Conservation (phyloP, 1,140 invertebrate genomes). For the Zaprionus nigranus region DNA sequence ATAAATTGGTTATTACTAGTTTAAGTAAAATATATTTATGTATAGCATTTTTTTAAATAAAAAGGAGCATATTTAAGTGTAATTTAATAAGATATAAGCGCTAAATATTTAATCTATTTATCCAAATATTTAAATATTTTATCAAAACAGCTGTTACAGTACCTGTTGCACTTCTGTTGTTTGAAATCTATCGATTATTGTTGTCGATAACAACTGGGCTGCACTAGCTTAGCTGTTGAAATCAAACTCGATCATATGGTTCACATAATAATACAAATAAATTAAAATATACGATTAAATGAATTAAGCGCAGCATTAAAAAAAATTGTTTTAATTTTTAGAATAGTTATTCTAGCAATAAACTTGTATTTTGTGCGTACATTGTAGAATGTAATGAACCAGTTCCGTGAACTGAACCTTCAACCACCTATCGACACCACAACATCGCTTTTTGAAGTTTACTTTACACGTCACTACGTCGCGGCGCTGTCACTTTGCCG, state of each 20-base stretch:
- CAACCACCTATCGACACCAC: slow-evolving; percentile 7
- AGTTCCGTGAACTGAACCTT: neutral
- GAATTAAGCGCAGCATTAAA: neutral
- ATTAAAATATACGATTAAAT: neutral
- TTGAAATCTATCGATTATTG: slow-evolving; percentile 9
- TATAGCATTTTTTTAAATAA: neutral
- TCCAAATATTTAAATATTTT: slow-evolving; percentile 23
- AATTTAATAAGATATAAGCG: neutral
- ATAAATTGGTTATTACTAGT: neutral
- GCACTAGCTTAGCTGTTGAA: neutral
- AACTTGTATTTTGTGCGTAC: neutral
- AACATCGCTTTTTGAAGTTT: slow-evolving; percentile 64
- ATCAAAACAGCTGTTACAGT: slow-evolving; percentile 31
- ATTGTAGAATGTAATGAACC: neutral
- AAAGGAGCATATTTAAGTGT: neutral
- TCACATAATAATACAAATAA: neutral
- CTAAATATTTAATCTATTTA: neutral
- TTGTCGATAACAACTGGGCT: neutral
- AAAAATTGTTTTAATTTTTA: neutral
- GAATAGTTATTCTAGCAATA: too few relatives aligned
- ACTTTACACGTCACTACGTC: slow-evolving; percentile 64
- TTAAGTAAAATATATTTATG: neutral
- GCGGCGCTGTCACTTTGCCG: slow-evolving; percentile 56
- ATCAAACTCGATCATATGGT: neutral
- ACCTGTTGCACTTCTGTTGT: slow-evolving; percentile 56